phyloP scores from a whole-genome alignment of 1,140 invertebrate genomes.

The Drosophila jambulina region DNA sequence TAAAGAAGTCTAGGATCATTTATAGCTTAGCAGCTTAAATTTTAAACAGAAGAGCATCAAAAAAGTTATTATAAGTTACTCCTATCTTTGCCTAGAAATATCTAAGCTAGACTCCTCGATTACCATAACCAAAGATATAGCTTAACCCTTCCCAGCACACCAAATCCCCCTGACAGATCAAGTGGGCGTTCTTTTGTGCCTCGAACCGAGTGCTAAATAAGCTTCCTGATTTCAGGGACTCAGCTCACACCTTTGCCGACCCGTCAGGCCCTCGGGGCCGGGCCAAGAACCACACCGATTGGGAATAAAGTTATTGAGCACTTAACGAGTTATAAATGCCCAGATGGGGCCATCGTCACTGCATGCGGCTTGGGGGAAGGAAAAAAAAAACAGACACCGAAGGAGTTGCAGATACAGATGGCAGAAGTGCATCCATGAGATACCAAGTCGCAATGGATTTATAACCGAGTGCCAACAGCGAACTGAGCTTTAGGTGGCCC shows the following conservation, averaged over 20 bases:
- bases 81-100: neutral
- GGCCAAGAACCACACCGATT: slow-evolving; percentile 16
- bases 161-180: slow-evolving; percentile 9
- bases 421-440: slow-evolving; percentile 58
- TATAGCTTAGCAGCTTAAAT: no score
- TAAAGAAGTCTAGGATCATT: no score
- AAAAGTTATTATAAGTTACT: no score
- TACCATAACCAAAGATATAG: neutral
- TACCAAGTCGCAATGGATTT: slow-evolving; percentile 60
- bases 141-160: neutral
- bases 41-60: no score
- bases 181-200: slow-evolving; percentile 27
- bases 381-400: slow-evolving; percentile 13
- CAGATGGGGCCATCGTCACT: slow-evolving; percentile 36
- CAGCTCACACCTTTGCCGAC: slow-evolving; percentile 41
- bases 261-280: slow-evolving; percentile 14
- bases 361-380: slow-evolving; percentile 15
- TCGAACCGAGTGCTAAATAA: slow-evolving; percentile 40
- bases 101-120: neutral
- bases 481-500: slow-evolving; percentile 40
- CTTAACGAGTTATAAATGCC: slow-evolving; percentile 76
- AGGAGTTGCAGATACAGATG: slow-evolving; percentile 49
- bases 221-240: slow-evolving; percentile 45
- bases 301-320: slow-evolving; percentile 76
- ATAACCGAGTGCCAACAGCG: slow-evolving; percentile 71